phyloP scores from a whole-genome alignment of 2,888 invertebrate genomes.

The Heliconius sara region DNA sequence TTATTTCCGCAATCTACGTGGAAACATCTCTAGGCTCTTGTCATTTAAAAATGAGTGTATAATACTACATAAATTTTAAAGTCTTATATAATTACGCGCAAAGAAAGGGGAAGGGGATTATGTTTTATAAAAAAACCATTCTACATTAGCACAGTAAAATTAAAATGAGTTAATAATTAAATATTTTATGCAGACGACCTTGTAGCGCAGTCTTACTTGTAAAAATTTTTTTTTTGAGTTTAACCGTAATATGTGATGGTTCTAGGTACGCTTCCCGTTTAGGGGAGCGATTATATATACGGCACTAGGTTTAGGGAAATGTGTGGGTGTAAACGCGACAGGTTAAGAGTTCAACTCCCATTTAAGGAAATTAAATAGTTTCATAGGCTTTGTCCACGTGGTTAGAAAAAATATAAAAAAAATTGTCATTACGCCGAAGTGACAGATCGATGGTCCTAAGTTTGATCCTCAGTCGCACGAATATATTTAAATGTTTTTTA shows the following conservation, averaged over 20 bases:
- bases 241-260: no score
- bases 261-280: no score
- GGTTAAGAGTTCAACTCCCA: not conserved
- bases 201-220: not conserved
- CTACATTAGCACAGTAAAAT: not conserved
- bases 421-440: no score
- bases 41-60: not conserved
- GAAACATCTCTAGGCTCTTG: no score
- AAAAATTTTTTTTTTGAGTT: no score
- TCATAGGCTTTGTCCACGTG: not conserved
- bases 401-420: not conserved
- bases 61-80: not conserved
- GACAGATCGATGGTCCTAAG: no score
- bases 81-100: not conserved
- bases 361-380: not conserved
- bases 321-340: not conserved
- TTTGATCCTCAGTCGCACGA: no score
- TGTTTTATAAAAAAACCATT: not conserved
- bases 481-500: no score
- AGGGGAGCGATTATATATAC: no score
- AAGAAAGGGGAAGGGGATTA: not conserved
- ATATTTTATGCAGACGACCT: not conserved
- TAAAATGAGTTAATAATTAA: not conserved
- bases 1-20: no score
- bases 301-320: no score